Evolutionary conservation across 2,888 invertebrate species (phyloP), one percentile per base, ranked within the genome.

Genomic region (Plebejus melissa): DNA sequence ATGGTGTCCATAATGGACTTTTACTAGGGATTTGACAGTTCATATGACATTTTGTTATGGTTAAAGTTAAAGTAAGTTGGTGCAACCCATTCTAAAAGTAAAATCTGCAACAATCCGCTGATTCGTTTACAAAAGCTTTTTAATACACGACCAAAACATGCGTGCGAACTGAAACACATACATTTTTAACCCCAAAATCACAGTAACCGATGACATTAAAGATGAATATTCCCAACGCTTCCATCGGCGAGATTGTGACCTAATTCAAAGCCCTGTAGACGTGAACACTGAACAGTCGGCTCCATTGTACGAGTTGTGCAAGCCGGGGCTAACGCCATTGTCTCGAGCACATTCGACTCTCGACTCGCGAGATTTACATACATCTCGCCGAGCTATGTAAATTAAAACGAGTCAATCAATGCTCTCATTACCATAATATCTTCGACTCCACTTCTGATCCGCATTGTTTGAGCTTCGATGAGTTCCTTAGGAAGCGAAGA

Each of bases 321-420:
- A 78, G 79, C 81, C 79, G 79, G 78, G 81, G 80, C 80, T 76
- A 80, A 80, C 80, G 82, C 81, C 80, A 83, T 81, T 82, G 81
- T 83, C 81, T 81, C 80, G 79, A 78, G 79, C 78, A 81, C 81
- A 84, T 82, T 82, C 80, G 80, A 81, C 79, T 79, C 81, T 80
- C 80, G 80, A 81, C 79, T 79, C 81, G 80, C 82, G 80, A 81
- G 82, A 84, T 84, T 83, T 83, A 81, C 84, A 84, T 84, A 82
- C 81, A 81, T 82, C 82, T 81, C 80, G 70, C 74, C 13, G 32
- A 58, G 28, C 41, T 71, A 71, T 71, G 72, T 72, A 50, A 50
- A 50, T 50, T 11, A 54, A 72, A 72, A 72, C 72, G 70, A 41
- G 71, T 75, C 75, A 58, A 75, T 75, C 57, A 70, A 75, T 75